Evolutionary conservation across 2,888 invertebrate genomes (phyloP).

Genomic region (Cenopis cana): DNA sequence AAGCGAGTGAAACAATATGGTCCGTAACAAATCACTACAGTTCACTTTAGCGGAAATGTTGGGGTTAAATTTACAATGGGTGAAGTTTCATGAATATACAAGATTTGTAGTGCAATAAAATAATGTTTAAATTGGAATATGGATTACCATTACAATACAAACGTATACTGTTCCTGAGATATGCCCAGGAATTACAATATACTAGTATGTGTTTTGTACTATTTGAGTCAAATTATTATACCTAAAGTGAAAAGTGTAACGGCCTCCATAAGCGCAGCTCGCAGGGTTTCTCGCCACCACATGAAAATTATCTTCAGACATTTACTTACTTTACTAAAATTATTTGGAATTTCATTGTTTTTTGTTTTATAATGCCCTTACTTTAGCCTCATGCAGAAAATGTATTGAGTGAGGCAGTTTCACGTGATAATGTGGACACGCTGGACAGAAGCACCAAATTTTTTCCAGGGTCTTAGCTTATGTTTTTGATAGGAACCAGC

Average conservation of each 20-base stretch:
- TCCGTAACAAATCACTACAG: neutral
- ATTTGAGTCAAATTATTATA: neutral
- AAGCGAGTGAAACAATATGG: slow-evolving; percentile 2
- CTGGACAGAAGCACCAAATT: too few relatives aligned
- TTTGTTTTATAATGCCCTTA: neutral
- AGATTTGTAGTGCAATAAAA: neutral
- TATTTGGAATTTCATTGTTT: too few relatives aligned
- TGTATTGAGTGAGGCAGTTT: too few relatives aligned
- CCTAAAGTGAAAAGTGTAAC: neutral
- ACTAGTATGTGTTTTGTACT: slow-evolving; percentile 4
- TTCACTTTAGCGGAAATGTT: neutral
- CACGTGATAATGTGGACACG: too few relatives aligned
- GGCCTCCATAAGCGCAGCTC: neutral
- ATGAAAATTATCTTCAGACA: neutral
- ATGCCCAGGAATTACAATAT: neutral
- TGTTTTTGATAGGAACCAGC: too few relatives aligned
- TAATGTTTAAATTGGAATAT: slow-evolving; percentile 3
- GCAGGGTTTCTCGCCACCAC: neutral
- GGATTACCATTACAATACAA: neutral
- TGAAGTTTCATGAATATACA: slow-evolving; percentile 1
- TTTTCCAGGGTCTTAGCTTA: too few relatives aligned
- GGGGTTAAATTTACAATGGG: neutral
- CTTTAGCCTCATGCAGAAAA: neutral
- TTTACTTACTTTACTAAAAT: neutral
- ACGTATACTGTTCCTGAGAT: neutral